phyloP scores from a whole-genome alignment of 2,797 vertebrate genomes.

The Channa striata region DNA sequence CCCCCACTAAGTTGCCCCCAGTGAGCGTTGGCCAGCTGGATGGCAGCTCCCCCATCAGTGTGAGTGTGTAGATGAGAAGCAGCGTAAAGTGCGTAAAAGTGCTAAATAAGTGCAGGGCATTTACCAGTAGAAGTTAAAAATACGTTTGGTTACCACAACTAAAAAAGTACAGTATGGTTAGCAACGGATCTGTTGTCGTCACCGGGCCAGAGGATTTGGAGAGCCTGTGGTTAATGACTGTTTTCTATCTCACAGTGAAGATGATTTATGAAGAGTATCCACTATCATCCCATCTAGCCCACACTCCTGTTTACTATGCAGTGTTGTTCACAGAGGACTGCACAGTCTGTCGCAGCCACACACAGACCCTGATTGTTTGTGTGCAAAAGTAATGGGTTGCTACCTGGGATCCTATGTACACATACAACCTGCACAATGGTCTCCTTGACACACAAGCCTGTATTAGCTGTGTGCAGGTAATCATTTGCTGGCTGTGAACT shows the following conservation, averaged over 20 bases:
- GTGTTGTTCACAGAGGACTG: slow-evolving; percentile 41
- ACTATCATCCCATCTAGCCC: slow-evolving; percentile 28
- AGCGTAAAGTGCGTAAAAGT: no score
- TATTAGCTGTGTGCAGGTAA: slow-evolving; percentile 50
- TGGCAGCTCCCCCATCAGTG: no score
- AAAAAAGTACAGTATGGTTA: slow-evolving; percentile 5
- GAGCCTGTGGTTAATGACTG: slow-evolving; percentile 25
- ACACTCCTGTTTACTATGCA: slow-evolving; percentile 58
- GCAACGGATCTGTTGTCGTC: background rate
- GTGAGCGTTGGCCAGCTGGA: no score
- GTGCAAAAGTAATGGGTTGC: slow-evolving; percentile 63
- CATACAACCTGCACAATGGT: slow-evolving; percentile 50
- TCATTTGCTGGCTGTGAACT: slow-evolving; percentile 47
- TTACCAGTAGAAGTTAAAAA: background rate
- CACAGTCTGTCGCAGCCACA: slow-evolving; percentile 27
- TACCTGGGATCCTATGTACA: slow-evolving; percentile 56
- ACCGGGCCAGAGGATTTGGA: slow-evolving; percentile 17
- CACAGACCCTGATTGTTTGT: slow-evolving; percentile 51
- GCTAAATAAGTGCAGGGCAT: no score
- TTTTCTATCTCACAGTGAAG: slow-evolving; percentile 30
- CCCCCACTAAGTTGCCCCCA: no score
- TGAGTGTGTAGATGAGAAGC: no score
- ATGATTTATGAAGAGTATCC: slow-evolving; percentile 36
- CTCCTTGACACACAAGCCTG: slow-evolving; percentile 41
- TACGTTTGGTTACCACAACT: background rate